phyloP scores from a whole-genome alignment of 1,140 invertebrate genomes.

The Rhopalosiphum maidis region DNA sequence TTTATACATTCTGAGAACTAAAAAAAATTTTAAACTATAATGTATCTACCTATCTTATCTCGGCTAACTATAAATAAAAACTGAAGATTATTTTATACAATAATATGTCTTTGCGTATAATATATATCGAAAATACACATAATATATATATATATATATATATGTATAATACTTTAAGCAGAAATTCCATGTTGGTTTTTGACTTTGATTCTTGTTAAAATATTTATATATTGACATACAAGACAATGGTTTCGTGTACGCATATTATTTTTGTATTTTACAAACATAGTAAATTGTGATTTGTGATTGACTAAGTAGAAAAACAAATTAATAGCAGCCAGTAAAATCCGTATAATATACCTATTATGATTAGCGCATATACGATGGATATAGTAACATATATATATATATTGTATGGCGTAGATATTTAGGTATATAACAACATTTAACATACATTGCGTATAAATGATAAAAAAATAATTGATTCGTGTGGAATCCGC shows the following conservation, averaged over 20 bases:
- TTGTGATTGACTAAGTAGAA: not conserved
- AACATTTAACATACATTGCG: not conserved
- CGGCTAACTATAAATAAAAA: too few relatives aligned
- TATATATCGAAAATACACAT: too few relatives aligned
- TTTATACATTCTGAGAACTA: too few relatives aligned
- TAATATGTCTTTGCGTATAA: too few relatives aligned
- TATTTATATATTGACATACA: not conserved
- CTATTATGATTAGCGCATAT: not conserved
- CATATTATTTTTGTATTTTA: not conserved
- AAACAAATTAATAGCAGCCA: not conserved
- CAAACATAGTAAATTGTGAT: not conserved
- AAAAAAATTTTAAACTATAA: too few relatives aligned
- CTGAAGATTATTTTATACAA: too few relatives aligned
- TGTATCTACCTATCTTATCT: too few relatives aligned
- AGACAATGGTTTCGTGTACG: not conserved
- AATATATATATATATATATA: too few relatives aligned
- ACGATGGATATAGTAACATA: not conserved
- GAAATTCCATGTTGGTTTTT: too few relatives aligned
- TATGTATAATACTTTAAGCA: too few relatives aligned
- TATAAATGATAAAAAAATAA: not conserved
- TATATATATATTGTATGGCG: not conserved
- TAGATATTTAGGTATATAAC: not conserved
- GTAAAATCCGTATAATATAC: not conserved
- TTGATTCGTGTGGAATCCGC: constrained; percentile 19
- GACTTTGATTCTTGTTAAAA: too few relatives aligned